A percentile compares a stretch with the other conserved stretches of the same genome.
Conservation (phyloP, 2,797 vertebrate species). For the Pachyuromys duprasi region DNA sequence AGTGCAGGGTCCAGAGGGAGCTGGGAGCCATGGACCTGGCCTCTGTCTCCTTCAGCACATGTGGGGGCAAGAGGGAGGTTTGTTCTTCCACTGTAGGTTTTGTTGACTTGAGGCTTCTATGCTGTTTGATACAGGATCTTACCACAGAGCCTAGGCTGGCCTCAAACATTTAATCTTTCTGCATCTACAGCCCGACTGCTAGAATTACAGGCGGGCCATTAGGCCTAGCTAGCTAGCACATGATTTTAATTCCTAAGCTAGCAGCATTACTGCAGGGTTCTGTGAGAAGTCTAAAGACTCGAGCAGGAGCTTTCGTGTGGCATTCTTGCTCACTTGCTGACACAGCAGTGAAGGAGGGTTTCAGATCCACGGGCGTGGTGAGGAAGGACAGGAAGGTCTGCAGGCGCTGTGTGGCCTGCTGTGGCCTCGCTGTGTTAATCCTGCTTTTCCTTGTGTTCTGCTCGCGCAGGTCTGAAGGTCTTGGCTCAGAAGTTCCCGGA, state of each 20-base stretch:
- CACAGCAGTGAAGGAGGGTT: conserved; percentile 28
- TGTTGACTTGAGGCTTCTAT: background rate
- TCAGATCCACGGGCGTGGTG: background rate
- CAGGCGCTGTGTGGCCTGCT: background rate
- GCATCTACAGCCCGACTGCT: background rate
- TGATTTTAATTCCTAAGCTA: conserved; percentile 67
- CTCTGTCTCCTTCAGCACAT: background rate
- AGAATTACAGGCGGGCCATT: background rate
- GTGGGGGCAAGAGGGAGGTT: background rate
- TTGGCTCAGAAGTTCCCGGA: conserved; percentile 94
- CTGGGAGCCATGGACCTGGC: background rate
- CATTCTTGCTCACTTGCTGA: conserved; percentile 49
- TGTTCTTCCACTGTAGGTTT: background rate
- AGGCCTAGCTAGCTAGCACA: background rate
- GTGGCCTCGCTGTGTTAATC: rapidly evolving
- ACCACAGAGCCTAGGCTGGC: background rate
- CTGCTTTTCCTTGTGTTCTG: conserved; percentile 27
- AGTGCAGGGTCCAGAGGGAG: background rate
- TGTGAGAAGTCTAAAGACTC: background rate
- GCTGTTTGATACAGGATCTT: background rate
- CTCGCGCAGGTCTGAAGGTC: conserved; percentile 93
- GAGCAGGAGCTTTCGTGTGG: conserved; percentile 47
- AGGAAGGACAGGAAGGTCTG: background rate
- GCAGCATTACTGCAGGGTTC: conserved; percentile 8
- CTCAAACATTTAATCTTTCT: background rate